These are phyloP conservation scores for Acheta domesticus DNA, from an alignment of 2,888 invertebrate species.

Conservation along the genomic window DNA sequence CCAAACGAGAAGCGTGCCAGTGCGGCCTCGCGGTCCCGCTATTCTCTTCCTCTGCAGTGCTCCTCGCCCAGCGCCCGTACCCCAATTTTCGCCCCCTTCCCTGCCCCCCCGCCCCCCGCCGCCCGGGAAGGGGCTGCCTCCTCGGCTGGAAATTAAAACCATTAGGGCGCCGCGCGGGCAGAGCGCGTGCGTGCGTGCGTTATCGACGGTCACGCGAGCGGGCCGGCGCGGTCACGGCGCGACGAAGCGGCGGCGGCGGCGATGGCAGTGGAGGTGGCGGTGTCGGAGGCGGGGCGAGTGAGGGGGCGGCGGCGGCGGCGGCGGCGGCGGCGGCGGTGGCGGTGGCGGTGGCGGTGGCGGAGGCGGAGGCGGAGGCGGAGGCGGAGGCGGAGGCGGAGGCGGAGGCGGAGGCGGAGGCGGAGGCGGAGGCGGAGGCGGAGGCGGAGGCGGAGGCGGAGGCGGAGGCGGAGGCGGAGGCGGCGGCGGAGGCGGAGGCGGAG, in stretches of 20 bases:
- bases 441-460: background rate
- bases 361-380: too few relatives aligned
- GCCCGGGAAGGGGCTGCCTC: background rate
- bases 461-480: background rate
- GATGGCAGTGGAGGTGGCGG: background rate
- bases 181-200: slow-evolving; percentile 18
- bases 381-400: too few relatives aligned
- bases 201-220: slow-evolving; percentile 18
- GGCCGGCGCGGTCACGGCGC: background rate
- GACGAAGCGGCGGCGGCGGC: background rate
- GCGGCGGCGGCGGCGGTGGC: too few relatives aligned
- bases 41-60: too few relatives aligned
- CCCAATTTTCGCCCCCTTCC: background rate
- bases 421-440: too few relatives aligned
- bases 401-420: too few relatives aligned
- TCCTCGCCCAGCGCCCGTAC: too few relatives aligned
- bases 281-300: too few relatives aligned
- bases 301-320: too few relatives aligned
- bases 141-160: background rate
- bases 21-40: too few relatives aligned
- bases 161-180: background rate
- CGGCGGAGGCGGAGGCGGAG: background rate
- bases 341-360: too few relatives aligned
- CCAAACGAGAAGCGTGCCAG: too few relatives aligned
- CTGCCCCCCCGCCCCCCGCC: background rate